Evolutionary conservation across 2,113 vertebrate genomes (phyloP).

Genomic region (Cinclus cinclus): DNA sequence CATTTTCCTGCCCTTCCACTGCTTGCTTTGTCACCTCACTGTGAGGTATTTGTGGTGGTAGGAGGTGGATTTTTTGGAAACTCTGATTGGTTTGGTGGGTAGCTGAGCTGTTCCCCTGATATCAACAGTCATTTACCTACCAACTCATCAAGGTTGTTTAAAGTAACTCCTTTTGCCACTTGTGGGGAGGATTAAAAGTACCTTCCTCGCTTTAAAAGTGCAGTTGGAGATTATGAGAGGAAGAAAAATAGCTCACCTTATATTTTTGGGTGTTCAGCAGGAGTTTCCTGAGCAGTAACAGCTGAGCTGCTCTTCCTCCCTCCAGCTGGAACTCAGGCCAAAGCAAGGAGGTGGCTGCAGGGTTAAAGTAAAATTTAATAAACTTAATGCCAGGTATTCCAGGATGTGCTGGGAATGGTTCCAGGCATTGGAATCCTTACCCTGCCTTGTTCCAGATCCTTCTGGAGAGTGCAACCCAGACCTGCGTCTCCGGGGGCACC

Average conservation of each 20-base stretch:
- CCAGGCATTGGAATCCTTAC: background rate
- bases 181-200: background rate
- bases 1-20: background rate
- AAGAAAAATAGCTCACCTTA: fast-evolving
- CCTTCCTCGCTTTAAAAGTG: background rate
- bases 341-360: background rate
- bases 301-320: background rate
- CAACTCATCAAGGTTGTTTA: fast-evolving
- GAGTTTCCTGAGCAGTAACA: background rate
- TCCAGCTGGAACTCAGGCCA: background rate
- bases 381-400: background rate
- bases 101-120: background rate
- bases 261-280: background rate
- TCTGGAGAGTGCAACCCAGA: constrained; percentile 98
- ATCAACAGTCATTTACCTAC: background rate
- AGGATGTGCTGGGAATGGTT: background rate
- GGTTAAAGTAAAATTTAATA: background rate
- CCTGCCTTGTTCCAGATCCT: constrained; percentile 78
- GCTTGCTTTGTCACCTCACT: background rate
- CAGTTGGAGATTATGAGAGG: background rate
- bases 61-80: background rate
- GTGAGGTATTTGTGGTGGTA: background rate
- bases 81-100: background rate
- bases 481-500: constrained; percentile 92
- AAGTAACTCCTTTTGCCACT: background rate